Base-by-base conservation (phyloP, 23 tunicate species). In the Halocynthia aurantium region DNA sequence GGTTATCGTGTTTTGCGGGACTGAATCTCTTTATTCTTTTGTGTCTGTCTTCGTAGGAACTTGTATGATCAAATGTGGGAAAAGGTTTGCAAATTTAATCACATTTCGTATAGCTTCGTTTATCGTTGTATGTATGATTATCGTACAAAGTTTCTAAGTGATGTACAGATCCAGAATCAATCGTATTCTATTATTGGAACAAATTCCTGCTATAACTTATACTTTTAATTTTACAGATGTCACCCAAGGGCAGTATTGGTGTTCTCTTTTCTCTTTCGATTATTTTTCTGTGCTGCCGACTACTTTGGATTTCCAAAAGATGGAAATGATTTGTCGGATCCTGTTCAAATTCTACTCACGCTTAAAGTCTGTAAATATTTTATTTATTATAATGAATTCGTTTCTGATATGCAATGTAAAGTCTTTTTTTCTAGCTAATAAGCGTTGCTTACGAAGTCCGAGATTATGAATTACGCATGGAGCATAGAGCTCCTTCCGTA, bases 381-480 rank as follows among this genome's bases (percentile, higher is more conserved):
- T 20, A 40, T 65, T 65, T 65, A 20, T 10, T 11, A 2, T 10
- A 0, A 65, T 8, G 13, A 10, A 60, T 15, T 60, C 17, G 64
- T 15, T 18, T 60, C 64, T 2, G 2, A 1, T 15, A 1, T 4
- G 64, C 64, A 60, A 15, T 15, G 2, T 60, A 18, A 4, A 60
- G 64, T 60, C 4, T 60, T 60, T 22, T 68, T 49, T 53, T 74
- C 55, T 6, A 74, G 78, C 15, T 74, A 64, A 74, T 74, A 5
- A 53, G 78, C 56, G 78, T 74, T 53, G 78, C 78, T 12, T 74
- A 74, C 56, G 78, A 74, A 44, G 56, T 52, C 31, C 64, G 20
- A 8, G 78, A 74, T 20, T 56, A 0, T 5, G 64, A 64, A 21
- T 54, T 44, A 74, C 62, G 62, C 44, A 31, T 31, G 44, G 44